Evolutionary conservation across 2,113 vertebrate species (phyloP).

Genomic region (Galemys pyrenaicus): DNA sequence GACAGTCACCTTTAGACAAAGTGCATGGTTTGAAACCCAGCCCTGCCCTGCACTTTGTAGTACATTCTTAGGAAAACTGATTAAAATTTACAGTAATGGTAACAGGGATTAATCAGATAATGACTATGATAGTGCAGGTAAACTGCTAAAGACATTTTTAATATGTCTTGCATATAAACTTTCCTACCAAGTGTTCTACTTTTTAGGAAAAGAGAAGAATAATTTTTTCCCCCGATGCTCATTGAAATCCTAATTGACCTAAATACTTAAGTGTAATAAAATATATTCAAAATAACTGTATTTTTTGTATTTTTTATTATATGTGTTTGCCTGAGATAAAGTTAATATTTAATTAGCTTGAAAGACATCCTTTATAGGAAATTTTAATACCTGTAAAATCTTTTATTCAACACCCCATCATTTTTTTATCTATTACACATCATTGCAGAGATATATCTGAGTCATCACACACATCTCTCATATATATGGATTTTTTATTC

Average conservation of each 20-base stretch:
- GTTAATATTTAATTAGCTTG: not conserved
- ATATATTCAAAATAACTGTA: slow-evolving; percentile 7
- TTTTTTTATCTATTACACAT: not conserved
- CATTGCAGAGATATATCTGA: not conserved
- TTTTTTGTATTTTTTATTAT: not conserved
- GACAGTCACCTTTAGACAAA: not conserved
- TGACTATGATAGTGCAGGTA: not conserved
- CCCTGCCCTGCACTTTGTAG: not conserved
- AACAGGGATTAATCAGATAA: not conserved
- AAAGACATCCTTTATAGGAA: not conserved
- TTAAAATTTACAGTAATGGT: not conserved
- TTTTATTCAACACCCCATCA: not conserved
- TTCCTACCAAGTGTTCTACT: not conserved
- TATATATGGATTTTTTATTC: not conserved
- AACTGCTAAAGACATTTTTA: not conserved
- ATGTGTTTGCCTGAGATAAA: not conserved
- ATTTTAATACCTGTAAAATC: not conserved
- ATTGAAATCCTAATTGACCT: not conserved
- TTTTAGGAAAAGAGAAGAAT: not conserved
- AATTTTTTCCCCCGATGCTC: not conserved
- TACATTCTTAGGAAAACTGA: not conserved
- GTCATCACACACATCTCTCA: not conserved
- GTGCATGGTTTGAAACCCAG: not conserved
- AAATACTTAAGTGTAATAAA: not conserved
- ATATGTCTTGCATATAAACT: not conserved